Percentiles rank a stretch among this genome's conserved stretches.
phyloP scores from a whole-genome alignment of 64 coral and sea anemone genomes.

The Montipora capricornis region DNA sequence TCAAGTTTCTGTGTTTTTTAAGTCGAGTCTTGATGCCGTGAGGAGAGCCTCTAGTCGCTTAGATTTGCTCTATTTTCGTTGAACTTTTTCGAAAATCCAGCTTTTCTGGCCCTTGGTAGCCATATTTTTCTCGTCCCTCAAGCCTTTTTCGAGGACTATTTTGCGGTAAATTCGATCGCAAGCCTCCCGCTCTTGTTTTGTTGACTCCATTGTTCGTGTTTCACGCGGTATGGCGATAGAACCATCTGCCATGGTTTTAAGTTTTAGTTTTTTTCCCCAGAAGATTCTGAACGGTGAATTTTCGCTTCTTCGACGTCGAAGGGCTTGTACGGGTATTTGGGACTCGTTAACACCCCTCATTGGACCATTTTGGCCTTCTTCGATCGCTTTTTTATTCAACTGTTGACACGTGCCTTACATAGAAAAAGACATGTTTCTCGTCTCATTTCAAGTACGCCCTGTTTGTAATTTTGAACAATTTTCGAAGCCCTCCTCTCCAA shows the following conservation, averaged over 20 bases:
- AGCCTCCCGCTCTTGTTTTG: neutral
- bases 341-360: neutral
- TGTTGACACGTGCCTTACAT: slow-evolving; percentile 3
- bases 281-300: slow-evolving; percentile 25
- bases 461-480: slow-evolving; percentile 30
- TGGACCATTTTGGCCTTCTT: neutral
- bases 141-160: slow-evolving; percentile 43
- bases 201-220: slow-evolving; percentile 26
- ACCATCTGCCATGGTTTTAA: slow-evolving; percentile 30
- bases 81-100: neutral
- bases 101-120: slow-evolving; percentile 40
- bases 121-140: slow-evolving; percentile 19
- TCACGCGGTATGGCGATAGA: slow-evolving; percentile 24
- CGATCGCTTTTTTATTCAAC: neutral
- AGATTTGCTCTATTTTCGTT: slow-evolving; percentile 45
- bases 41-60: neutral
- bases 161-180: slow-evolving; percentile 23
- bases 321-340: slow-evolving; percentile 23
- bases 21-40: slow-evolving; percentile 50
- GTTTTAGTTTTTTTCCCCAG: slow-evolving; percentile 33
- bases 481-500: neutral
- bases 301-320: slow-evolving; percentile 46
- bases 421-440: neutral
- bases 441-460: slow-evolving; percentile 23
- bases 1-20: slow-evolving; percentile 76